Evolutionary conservation across 2,113 vertebrate species (phyloP).

Genomic region (Trematocara macrostoma): DNA sequence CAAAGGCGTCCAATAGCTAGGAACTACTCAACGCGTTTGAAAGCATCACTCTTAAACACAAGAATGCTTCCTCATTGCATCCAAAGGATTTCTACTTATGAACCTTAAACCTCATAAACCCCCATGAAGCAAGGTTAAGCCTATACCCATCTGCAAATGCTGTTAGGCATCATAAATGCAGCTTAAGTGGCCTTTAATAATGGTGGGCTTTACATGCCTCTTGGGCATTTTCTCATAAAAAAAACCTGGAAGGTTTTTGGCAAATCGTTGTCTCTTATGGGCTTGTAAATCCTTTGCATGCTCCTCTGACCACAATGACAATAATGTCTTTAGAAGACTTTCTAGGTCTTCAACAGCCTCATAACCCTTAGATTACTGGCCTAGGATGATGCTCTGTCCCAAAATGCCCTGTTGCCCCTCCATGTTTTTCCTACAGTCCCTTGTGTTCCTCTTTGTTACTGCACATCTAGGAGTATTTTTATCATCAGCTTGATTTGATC

Average conservation of each 20-base stretch:
- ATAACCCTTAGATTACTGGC: neutral
- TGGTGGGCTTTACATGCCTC: constrained; percentile 49
- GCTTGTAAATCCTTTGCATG: constrained; percentile 30
- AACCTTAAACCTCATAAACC: constrained; percentile 17
- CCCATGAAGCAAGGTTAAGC: constrained; percentile 5
- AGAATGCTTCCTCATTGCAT: neutral
- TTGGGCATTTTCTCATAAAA: constrained; percentile 45
- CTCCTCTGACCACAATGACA: constrained; percentile 30
- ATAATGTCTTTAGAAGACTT: neutral
- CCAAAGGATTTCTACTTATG: neutral
- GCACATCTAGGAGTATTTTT: neutral
- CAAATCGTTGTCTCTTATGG: constrained; percentile 18
- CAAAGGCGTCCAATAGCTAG: neutral
- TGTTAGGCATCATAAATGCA: constrained; percentile 40
- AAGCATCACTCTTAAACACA: neutral
- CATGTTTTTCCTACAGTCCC: neutral
- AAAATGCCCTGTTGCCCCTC: neutral
- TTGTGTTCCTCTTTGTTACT: neutral
- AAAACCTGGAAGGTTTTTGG: constrained; percentile 40
- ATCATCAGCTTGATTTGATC: constrained; percentile 10
- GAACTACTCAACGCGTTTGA: neutral
- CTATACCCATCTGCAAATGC: constrained; percentile 18
- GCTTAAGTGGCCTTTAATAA: constrained; percentile 66
- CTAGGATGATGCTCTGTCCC: neutral
- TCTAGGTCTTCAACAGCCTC: neutral